phyloP scores from a whole-genome alignment of 1,140 invertebrate genomes.

The Pantala flavescens region DNA sequence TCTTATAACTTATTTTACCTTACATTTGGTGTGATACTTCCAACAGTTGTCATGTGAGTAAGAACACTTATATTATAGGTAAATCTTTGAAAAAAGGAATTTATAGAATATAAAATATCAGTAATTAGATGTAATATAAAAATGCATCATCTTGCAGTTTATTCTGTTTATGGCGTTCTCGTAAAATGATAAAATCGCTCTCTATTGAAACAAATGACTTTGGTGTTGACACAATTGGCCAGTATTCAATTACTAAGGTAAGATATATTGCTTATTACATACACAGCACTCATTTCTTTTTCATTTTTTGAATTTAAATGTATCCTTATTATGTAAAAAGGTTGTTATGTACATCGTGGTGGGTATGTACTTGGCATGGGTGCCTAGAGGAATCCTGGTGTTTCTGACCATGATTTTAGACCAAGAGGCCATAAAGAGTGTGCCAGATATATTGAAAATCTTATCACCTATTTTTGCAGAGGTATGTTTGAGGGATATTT shows the following conservation, averaged over 20 bases:
- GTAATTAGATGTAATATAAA: not conserved
- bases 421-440: not conserved
- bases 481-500: not conserved
- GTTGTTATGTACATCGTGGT: not conserved
- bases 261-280: not conserved
- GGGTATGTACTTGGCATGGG: conserved; percentile 13
- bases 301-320: not conserved
- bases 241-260: not conserved
- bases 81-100: too few species aligned
- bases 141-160: not conserved
- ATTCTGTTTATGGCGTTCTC: not conserved
- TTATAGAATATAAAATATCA: too few species aligned
- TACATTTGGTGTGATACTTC: not conserved
- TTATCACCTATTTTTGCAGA: conserved; percentile 1
- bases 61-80: too few species aligned
- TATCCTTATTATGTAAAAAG: not conserved
- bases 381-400: not conserved
- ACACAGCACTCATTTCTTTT: not conserved
- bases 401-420: not conserved
- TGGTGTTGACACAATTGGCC: not conserved
- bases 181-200: not conserved
- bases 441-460: not conserved
- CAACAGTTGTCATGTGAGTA: not conserved
- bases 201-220: not conserved
- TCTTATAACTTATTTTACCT: not conserved